Conservation (phyloP, 2,113 vertebrate species). For the Nerophis ophidion region DNA sequence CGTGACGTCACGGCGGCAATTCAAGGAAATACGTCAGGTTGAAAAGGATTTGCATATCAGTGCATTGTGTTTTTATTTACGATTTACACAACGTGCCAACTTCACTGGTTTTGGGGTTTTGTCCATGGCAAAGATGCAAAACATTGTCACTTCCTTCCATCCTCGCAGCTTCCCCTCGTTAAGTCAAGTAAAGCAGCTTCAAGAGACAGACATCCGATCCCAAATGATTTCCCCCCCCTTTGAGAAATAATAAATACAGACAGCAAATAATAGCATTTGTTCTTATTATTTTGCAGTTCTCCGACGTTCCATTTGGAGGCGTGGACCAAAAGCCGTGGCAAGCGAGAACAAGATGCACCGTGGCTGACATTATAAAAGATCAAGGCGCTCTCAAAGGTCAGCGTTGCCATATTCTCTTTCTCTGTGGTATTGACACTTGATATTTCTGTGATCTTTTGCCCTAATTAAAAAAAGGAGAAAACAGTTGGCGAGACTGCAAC, state of each 20-base stretch:
- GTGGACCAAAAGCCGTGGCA: conserved; percentile 36
- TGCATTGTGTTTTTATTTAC: too few species aligned
- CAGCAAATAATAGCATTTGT: neutral
- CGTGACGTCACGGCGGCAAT: too few species aligned
- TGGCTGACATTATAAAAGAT: conserved; percentile 74
- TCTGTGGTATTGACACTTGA: conserved; percentile 71
- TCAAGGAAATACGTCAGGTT: too few species aligned
- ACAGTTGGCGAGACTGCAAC: conserved; percentile 58
- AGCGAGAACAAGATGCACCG: conserved; percentile 60
- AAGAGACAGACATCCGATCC: conserved; percentile 24
- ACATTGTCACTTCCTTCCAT: neutral
- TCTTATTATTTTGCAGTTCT: conserved; percentile 46
- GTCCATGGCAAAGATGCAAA: conserved; percentile 4
- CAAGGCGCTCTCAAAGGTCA: conserved; percentile 70
- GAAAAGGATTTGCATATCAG: too few species aligned
- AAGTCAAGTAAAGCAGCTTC: conserved; percentile 21
- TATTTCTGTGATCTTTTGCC: conserved; percentile 76
- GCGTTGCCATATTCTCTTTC: conserved; percentile 67
- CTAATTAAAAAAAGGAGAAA: conserved; percentile 72
- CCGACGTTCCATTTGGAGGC: conserved; percentile 50
- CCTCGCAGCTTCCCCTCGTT: conserved; percentile 9
- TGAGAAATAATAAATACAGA: conserved; percentile 31
- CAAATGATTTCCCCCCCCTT: conserved; percentile 10
- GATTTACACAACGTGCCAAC: too few species aligned
- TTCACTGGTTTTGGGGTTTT: too few species aligned